phyloP scores from a whole-genome alignment of 1,140 invertebrate genomes.

The Trissolcus basalis region DNA sequence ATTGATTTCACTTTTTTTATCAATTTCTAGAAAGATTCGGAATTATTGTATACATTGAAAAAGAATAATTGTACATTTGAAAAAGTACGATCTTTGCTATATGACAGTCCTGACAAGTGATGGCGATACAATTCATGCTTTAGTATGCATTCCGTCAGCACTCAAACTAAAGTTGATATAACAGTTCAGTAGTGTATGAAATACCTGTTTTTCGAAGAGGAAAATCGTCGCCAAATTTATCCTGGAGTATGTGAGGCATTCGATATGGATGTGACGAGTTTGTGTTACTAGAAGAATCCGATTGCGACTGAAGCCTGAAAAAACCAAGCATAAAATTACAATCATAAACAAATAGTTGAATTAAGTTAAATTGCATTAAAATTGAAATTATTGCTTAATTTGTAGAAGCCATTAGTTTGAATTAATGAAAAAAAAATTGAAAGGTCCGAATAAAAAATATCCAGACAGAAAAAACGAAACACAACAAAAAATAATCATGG shows the following conservation, averaged over 20 bases:
- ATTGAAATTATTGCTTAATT: too few relatives aligned
- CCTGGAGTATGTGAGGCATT: conserved; percentile 79
- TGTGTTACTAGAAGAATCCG: conserved; percentile 72
- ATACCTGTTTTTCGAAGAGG: conserved; percentile 96
- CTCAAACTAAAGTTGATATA: conserved; percentile 55
- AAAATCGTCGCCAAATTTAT: conserved; percentile 83
- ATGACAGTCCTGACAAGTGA: conserved; percentile 52
- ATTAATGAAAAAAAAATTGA: neutral
- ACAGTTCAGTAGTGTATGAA: conserved; percentile 37
- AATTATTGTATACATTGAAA: too few relatives aligned
- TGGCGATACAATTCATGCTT: conserved; percentile 71
- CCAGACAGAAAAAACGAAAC: conserved; percentile 11
- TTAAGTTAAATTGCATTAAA: neutral
- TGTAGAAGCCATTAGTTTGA: too few relatives aligned
- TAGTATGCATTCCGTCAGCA: conserved; percentile 73
- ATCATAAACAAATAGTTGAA: neutral
- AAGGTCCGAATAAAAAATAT: neutral
- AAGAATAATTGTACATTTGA: too few relatives aligned
- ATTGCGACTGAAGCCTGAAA: conserved; percentile 71
- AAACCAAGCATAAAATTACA: neutral
- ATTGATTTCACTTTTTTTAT: too few relatives aligned
- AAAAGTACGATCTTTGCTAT: too few relatives aligned
- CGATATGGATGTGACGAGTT: conserved; percentile 82
- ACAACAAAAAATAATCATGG: conserved; percentile 4
- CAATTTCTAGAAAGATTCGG: too few relatives aligned